Evolutionary conservation across 2,113 vertebrate species (phyloP).

Genomic region (Myrmecobius fasciatus): DNA sequence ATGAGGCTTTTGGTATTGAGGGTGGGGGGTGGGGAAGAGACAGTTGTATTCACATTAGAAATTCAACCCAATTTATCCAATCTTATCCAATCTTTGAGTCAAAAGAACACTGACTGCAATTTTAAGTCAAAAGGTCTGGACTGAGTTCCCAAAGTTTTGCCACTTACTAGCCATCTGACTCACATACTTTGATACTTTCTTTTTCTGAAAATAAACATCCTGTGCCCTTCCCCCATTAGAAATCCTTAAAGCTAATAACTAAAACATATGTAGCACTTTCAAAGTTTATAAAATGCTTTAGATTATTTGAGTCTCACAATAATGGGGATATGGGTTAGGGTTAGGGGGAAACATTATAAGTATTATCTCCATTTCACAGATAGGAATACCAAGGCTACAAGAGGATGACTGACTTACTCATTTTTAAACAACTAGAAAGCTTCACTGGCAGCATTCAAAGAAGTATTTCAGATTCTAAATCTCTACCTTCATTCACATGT

Average conservation of each 20-base stretch:
- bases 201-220: background rate
- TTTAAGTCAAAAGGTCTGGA: background rate
- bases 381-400: background rate
- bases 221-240: background rate
- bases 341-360: background rate
- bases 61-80: background rate
- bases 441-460: background rate
- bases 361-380: background rate
- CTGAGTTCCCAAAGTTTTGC: slow-evolving; percentile 37
- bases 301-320: background rate
- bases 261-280: background rate
- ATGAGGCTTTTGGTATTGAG: background rate
- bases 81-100: background rate
- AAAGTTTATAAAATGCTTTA: background rate
- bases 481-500: background rate
- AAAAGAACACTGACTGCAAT: background rate
- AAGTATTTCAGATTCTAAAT: background rate
- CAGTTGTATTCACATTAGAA: background rate
- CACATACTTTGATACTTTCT: background rate
- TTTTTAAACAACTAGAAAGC: background rate
- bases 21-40: background rate
- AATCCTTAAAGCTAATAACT: background rate
- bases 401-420: background rate
- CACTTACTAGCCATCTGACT: slow-evolving; percentile 12
- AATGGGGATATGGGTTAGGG: background rate